Conservation (phyloP, 2,888 invertebrate species). For the Marronus borbonicus region DNA sequence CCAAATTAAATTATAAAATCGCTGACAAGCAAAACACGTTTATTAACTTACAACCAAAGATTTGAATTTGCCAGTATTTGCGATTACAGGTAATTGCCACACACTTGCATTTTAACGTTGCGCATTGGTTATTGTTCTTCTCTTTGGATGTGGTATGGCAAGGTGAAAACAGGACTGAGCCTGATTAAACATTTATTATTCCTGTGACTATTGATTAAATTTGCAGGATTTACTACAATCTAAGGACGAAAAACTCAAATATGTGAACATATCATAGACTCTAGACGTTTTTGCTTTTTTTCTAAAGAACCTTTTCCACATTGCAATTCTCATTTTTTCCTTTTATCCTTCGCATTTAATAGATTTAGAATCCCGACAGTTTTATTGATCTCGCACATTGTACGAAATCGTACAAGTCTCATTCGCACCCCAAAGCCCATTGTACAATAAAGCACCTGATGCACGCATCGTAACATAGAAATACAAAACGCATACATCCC, state of each 20-base stretch:
- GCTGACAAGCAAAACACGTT: too few species aligned
- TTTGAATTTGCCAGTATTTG: too few species aligned
- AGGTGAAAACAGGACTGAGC: too few species aligned
- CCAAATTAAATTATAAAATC: too few species aligned
- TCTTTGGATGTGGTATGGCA: not conserved
- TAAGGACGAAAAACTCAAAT: too few species aligned
- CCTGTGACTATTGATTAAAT: too few species aligned
- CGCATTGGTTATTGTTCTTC: too few species aligned
- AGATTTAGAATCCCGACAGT: not conserved
- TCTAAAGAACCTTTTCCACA: not conserved
- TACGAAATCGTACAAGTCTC: not conserved
- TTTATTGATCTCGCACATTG: not conserved
- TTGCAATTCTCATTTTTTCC: not conserved
- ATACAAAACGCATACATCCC: not conserved
- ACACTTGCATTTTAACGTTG: too few species aligned
- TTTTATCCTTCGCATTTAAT: not conserved
- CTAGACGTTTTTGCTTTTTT: not conserved
- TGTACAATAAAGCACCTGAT: slow-evolving; percentile 1
- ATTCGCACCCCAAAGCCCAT: not conserved
- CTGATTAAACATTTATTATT: too few species aligned
- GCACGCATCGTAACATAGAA: not conserved
- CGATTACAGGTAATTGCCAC: too few species aligned
- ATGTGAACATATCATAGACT: not conserved
- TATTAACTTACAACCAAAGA: too few species aligned
- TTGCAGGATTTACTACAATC: too few species aligned